Base-by-base conservation (phyloP, 2,797 vertebrate genomes). In the Pterois miles region DNA sequence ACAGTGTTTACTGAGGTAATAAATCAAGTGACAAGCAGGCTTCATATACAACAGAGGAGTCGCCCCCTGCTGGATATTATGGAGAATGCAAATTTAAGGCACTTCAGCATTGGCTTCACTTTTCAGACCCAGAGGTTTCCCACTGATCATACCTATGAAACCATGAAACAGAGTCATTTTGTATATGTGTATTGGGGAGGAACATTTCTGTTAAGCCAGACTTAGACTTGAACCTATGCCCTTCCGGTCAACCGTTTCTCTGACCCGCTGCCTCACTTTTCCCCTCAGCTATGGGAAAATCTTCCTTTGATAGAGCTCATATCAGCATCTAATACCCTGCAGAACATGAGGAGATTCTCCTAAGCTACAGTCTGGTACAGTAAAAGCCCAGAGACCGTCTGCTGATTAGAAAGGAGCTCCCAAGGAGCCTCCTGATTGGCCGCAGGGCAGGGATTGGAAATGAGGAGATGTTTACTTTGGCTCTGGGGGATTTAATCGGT, bases 291-390 rank as follows among this genome's bases (percentile, higher is more conserved):
- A 13, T 76, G 64, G 69, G 66, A 70, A 73, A 70, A 53, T 72
- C 77, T 70, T 57, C 12, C 62, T 72, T 62, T 64, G 65, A 75
- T 29, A 62, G 13, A 76, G 57, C 54, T 83, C 74, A 76, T 86
- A 86, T 83, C 74, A 53, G 67, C 4, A 2, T 78, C 53, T 88
- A 85, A 86, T 83, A 78, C 86, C 75, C 59, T 62, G 34, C 1
- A 50, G 78, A 72, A 66, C 80, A 50, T 53, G 3, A 6, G 25
- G 57, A 79, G 74, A 84, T 80, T 74, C 86, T 64, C 25, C 65
- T 86, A 80, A 92, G 81, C 84, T 71, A 36, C 77, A 77, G 71
- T 81, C 80, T 70, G 82, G 82, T 80, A 59, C 85, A 74, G 80
- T 25, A 48, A 40, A 74, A 80, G 71, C 76, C 58, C 29, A 0